A percentile compares a stretch with the other conserved stretches of the same genome.
Evolutionary conservation across 2,888 invertebrate genomes (phyloP).

Genomic region (Patella pellucida): DNA sequence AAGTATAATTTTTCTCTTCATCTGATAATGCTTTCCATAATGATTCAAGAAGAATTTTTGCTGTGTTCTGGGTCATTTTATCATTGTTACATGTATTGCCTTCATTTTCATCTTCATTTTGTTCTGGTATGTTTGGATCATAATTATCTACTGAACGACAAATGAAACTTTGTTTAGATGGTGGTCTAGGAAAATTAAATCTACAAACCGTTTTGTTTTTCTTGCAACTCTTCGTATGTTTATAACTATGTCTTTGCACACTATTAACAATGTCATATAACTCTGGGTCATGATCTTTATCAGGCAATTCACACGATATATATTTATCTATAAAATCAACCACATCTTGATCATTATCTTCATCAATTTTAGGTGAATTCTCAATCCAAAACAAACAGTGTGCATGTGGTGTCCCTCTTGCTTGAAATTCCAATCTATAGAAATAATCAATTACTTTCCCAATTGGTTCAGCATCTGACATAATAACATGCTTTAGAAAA

Average conservation of each 20-base stretch:
- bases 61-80: neutral
- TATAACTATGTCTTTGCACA: slow-evolving; percentile 35
- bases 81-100: neutral
- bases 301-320: slow-evolving; percentile 30
- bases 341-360: slow-evolving; percentile 24
- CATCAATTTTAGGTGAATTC: slow-evolving; percentile 28
- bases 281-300: slow-evolving; percentile 30
- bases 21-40: slow-evolving; percentile 9
- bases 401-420: slow-evolving; percentile 39
- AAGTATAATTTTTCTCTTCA: slow-evolving; percentile 8
- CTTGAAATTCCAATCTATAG: slow-evolving; percentile 42
- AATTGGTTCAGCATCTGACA: slow-evolving; percentile 25
- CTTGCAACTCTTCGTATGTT: slow-evolving; percentile 31
- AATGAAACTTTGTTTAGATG: slow-evolving; percentile 21
- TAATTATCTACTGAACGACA: neutral
- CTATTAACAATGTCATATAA: slow-evolving; percentile 34
- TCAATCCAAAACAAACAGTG: slow-evolving; percentile 38
- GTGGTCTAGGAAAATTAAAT: slow-evolving; percentile 38
- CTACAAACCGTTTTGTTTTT: slow-evolving; percentile 33
- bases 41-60: slow-evolving; percentile 5
- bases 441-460: slow-evolving; percentile 40
- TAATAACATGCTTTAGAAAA: slow-evolving; percentile 22
- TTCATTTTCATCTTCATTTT: neutral
- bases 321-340: slow-evolving; percentile 35
- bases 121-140: neutral